Base-by-base conservation (phyloP, 2,888 invertebrate genomes). In the Cistogaster globosa region DNA sequence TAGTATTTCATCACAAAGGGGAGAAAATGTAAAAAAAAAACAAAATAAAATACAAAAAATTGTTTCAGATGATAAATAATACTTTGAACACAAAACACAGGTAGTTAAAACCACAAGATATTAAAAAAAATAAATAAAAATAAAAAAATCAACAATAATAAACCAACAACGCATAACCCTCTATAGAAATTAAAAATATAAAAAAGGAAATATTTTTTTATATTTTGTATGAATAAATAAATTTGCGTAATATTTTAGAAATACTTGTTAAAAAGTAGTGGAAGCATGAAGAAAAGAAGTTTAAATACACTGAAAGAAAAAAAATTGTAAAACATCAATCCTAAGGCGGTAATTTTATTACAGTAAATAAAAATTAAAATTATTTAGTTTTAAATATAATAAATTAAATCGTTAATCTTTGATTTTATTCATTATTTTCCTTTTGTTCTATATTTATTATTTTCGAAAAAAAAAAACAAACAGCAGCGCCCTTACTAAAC, bases 31-130 rank as follows among this genome's bases (percentile, higher is more conserved):
- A 26, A 26, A 55, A 65, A 72, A 71, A 58, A 72, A 36, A 20
- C 6, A 42, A 71, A 22, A 38, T 51, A 75, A 81, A 81, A 68
- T 22, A 38, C 38, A 75, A 81, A 81, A 68, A 26, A 9, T 68
- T 62, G 18, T 69, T 69, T 75, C 38, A 81, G 57, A 67, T 76
- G 76, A 67, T 63, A 81, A 75, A 69, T 75, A 63, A 81, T 69
- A 81, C 75, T 75, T 81, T n/a, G n/a, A 75, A 65, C 42, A 75
- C 45, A 75, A 55, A 81, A 81, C 69, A 69, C 81, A 81, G 81
- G 81, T 81, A 75, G 81, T 38, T 75, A 63, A 81, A 81, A 81
- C 75, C 81, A 63, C 81, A 81, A 81, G 57, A 63, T 68, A 20
- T 74, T 36, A 36, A 7, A 68, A 6, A 72, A 20, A 48, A 55